Base-by-base conservation (phyloP, 2,113 vertebrate genomes). In the Elephas maximus region DNA sequence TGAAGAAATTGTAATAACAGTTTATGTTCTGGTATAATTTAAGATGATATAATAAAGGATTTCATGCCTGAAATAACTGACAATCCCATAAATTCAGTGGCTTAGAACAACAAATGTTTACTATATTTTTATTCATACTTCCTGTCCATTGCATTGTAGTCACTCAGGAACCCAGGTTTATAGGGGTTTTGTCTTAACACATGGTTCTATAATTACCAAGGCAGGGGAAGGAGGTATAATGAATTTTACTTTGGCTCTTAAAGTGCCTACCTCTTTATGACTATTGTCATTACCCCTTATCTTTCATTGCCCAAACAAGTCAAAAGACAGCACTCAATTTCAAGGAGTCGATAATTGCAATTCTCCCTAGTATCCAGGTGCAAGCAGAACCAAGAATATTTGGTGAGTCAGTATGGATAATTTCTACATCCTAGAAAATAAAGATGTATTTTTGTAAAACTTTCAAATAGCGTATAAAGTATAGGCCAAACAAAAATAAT, bases 1-100 rank as follows among this genome's bases (percentile, higher is more conserved):
- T 74, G 45, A 88, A 89, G 37, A 88, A 94, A 95, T 73, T 71
- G 8, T n/a, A 84, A 69, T 28, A 48, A 26, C 33, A 89, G 20
- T 6, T 21, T 87, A 73, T 67, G 26, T n/a, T 94, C 88, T 73
- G 8, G 67, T 28, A 10, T 11, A 62, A 44, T 82, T 80, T 62
- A 84, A 91, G 11, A 51, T 91, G 57, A 94, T 48, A 15, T 88
- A 80, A 71, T 83, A 53, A 77, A 93, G 76, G 1, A 15, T 74
- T 83, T 74, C 28, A 73, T 20, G 44, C 4, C 9, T n/a, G 21
- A 84, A 88, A 20, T 62, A 80, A 91, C 11, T 76, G 30, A 57
- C 41, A 62, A 53, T 33, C 1, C 57, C 60, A 60, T 6, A 60
- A 57, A 15, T 57, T 57, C 53, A 57, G 14, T 57, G 53, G 53